Base-by-base conservation (phyloP, 2,888 invertebrate genomes). In the Athrips mouffetella region DNA sequence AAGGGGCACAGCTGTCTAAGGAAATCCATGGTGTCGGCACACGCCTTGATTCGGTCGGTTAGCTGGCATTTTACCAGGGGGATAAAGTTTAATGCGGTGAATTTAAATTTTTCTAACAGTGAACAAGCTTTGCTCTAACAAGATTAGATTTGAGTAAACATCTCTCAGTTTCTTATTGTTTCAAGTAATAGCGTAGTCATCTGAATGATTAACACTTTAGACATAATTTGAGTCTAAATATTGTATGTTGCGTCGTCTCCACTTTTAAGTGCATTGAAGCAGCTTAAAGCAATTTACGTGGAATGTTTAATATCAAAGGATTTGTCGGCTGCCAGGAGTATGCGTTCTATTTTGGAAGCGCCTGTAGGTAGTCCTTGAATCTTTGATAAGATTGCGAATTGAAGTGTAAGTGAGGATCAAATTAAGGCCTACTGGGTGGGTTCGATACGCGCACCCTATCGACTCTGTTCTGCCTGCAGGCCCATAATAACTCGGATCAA, bases 401-500 rank as follows among this genome's bases (percentile, higher is more conserved):
- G 61, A 63, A 67, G 50, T 67, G 63, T 67, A 70, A 73, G 67
- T 58, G 70, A 65, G 67, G 58, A 61, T 63, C 63, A 62, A 57
- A 59, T 50, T 59, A 54, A 50, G 60, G 58, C 64, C 55, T 53
- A 65, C 63, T 56, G 66, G 67, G 69, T 61, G 67, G 64, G 67
- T 66, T 65, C 70, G 59, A 67, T 71, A 58, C 59, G 46, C 59
- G 60, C 55, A 63, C 44, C 44, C 44, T 30, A 20, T 30, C 16
- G 21, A 15, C 13, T 20, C 21, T 39, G 39, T 11, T n/a, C 35
- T 25, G 40, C 68, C 67, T 67, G 55, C 62, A 65, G 65, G 72
- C 71, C 63, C 54, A 71, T 63, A 70, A 74, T 73, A 72, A 64
- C 66, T 63, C 67, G 65, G 68, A 65, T 68, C 67, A 68, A 70